These are phyloP conservation scores for Pseudochaenichthys georgianus DNA, from an alignment of 2,797 vertebrate species.

Conservation along the genomic window DNA sequence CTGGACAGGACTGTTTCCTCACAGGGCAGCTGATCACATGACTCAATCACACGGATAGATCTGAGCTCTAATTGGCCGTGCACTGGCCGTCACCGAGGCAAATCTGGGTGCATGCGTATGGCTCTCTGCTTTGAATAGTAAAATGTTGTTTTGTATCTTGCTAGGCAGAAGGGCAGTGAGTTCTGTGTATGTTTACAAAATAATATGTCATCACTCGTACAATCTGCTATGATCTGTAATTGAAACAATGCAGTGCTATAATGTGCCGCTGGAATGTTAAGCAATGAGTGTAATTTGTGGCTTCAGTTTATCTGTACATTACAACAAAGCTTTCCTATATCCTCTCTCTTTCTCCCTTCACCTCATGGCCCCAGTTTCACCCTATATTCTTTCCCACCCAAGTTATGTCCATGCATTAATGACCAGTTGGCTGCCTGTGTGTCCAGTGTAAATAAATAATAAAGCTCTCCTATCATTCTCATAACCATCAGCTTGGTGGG, in stretches of 20 bases:
- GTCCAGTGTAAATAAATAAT: constrained; percentile 58
- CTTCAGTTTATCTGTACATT: constrained; percentile 36
- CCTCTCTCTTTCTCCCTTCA: constrained; percentile 44
- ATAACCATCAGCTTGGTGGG: constrained; percentile 26
- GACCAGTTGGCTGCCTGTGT: constrained; percentile 31
- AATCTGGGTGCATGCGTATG: constrained; percentile 37
- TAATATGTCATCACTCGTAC: constrained; percentile 42
- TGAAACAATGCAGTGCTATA: constrained; percentile 60
- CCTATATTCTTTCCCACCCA: constrained; percentile 23
- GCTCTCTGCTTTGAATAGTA: constrained; percentile 62
- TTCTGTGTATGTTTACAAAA: constrained; percentile 35
- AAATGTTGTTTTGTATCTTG: constrained; percentile 52
- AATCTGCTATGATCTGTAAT: constrained; percentile 40
- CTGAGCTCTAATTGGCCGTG: constrained; percentile 73
- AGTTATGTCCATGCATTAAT: constrained; percentile 31
- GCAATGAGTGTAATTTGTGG: constrained; percentile 37
- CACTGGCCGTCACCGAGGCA: constrained; percentile 56
- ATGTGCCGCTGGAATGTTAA: constrained; percentile 24
- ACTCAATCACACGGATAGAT: constrained; percentile 75
- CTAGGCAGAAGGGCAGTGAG: constrained; percentile 47
- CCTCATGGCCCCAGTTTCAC: not conserved
- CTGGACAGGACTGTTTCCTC: constrained; percentile 76
- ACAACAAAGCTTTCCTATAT: not conserved
- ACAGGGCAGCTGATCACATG: constrained; percentile 78
- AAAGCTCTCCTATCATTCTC: constrained; percentile 44